Percentiles rank a stretch among this genome's conserved stretches.
Evolutionary conservation across 2,888 invertebrate genomes (phyloP).

Genomic region (Eristalis tenax): DNA sequence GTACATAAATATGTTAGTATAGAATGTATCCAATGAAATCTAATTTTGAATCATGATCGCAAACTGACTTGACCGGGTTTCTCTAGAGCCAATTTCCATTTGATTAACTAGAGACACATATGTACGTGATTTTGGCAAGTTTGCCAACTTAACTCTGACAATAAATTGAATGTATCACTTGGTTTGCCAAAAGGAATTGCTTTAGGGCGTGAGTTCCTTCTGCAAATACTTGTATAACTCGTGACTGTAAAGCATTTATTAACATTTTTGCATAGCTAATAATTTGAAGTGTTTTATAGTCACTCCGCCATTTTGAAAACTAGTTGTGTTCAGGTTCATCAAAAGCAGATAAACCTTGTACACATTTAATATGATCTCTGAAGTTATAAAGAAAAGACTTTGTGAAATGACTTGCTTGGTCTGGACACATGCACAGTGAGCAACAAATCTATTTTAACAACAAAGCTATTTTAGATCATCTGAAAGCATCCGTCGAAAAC

Average conservation of each 20-base stretch:
- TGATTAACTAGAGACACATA: constrained; percentile 14
- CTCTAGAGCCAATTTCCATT: constrained; percentile 38
- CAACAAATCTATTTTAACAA: no score
- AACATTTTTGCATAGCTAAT: no score
- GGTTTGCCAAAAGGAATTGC: neutral
- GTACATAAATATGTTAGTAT: neutral
- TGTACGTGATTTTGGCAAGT: constrained; percentile 13
- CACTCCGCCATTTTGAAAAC: no score
- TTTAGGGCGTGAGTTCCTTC: neutral
- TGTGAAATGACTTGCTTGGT: no score
- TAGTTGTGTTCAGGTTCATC: no score
- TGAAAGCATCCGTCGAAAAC: no score
- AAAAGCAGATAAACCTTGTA: neutral
- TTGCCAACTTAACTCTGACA: neutral
- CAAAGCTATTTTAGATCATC: no score
- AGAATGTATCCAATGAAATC: neutral
- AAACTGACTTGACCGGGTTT: constrained; percentile 39
- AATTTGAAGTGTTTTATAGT: no score
- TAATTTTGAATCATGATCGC: constrained; percentile 52
- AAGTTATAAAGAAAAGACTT: neutral
- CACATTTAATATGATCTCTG: neutral
- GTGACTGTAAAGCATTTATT: no score
- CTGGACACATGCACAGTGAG: no score
- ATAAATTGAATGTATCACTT: neutral
- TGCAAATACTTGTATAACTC: neutral